Evolutionary conservation across 1,140 invertebrate species (phyloP).

Genomic region (Steinernema feltiae): DNA sequence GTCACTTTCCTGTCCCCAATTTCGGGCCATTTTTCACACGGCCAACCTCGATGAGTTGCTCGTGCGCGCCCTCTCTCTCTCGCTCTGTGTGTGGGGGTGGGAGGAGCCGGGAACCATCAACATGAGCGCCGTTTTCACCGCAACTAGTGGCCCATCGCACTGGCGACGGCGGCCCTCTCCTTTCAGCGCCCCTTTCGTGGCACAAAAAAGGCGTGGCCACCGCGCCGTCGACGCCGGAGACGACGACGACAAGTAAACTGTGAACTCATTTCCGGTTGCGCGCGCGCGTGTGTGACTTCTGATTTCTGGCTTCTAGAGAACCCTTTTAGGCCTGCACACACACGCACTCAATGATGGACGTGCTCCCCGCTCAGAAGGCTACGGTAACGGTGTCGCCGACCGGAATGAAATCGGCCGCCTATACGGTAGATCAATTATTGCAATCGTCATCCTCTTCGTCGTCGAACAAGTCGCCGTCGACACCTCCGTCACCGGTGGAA

Average conservation of each 20-base stretch:
- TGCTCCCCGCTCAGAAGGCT: not conserved
- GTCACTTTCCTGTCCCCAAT: slow-evolving; percentile 12
- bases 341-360: not conserved
- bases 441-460: too few species aligned
- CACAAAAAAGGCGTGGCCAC: too few species aligned
- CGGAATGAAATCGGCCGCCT: slow-evolving; percentile 10
- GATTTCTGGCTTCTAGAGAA: too few species aligned
- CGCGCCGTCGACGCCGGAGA: too few species aligned
- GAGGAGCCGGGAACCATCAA: not conserved
- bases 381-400: not conserved
- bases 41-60: too few species aligned
- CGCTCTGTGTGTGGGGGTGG: not conserved
- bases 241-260: not conserved
- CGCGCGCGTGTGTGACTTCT: not conserved
- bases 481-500: not conserved
- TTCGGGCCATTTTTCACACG: slow-evolving; percentile 10
- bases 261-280: not conserved
- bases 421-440: slow-evolving; percentile 13
- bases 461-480: not conserved
- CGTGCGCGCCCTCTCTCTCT: too few species aligned
- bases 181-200: too few species aligned
- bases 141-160: slow-evolving; percentile 8
- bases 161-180: not conserved
- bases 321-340: too few species aligned
- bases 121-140: not conserved